phyloP scores from a whole-genome alignment of 2,797 vertebrate genomes.

The Paguma larvata region DNA sequence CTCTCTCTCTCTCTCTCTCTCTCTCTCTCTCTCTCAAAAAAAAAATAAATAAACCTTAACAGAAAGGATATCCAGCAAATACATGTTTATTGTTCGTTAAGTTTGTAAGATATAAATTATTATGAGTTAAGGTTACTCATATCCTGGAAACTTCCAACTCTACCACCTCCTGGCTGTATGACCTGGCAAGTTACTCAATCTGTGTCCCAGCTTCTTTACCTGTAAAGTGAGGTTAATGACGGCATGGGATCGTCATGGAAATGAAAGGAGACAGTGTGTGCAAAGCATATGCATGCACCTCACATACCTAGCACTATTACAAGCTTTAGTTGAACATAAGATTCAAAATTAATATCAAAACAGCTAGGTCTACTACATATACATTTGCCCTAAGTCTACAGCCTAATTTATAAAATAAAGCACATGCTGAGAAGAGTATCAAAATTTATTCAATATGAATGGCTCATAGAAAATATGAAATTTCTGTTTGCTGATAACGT shows the following conservation, averaged over 20 bases:
- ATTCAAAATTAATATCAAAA: conserved; percentile 29
- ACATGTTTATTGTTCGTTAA: not conserved
- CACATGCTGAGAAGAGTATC: not conserved
- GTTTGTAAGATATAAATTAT: not conserved
- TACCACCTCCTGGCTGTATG: not conserved
- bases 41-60: no score
- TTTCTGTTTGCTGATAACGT: conserved; percentile 41
- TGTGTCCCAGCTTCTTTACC: not conserved
- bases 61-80: not conserved
- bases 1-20: no score
- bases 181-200: not conserved
- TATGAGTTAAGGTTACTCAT: not conserved
- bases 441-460: conserved; percentile 12
- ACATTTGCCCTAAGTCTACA: not conserved
- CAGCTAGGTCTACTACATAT: not conserved
- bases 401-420: conserved; percentile 47
- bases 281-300: not conserved
- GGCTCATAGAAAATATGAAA: conserved; percentile 63
- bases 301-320: not conserved
- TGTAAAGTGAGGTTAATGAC: not conserved
- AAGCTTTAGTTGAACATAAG: not conserved
- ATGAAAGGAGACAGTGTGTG: not conserved
- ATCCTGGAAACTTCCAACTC: not conserved
- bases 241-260: not conserved
- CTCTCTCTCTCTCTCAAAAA: no score